Conservation (phyloP, 2,888 invertebrate genomes). For the Patella depressa region DNA sequence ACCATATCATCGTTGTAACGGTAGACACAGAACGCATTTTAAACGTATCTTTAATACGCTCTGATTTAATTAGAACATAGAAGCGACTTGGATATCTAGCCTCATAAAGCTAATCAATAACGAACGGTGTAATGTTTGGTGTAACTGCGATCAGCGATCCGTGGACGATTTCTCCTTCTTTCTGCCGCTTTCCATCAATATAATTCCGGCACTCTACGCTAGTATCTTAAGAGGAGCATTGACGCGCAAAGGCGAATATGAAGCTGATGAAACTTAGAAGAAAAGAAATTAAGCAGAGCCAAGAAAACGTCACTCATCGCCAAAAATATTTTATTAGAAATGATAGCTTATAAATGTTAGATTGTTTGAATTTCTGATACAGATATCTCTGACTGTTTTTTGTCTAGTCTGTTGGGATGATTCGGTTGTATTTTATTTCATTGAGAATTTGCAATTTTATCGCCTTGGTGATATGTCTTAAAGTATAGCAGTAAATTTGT, state of each 20-base stretch:
- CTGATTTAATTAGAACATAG: neutral
- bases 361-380: neutral
- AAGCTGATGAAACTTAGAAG: neutral
- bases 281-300: conserved; percentile 1
- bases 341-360: conserved; percentile 13
- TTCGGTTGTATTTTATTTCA: no score
- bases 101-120: conserved; percentile 9
- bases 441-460: no score
- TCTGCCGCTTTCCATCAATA: conserved; percentile 2
- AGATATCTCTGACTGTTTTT: no score
- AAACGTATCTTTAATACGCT: neutral
- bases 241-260: conserved; percentile 7
- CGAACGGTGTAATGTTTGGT: neutral
- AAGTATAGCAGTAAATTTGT: no score
- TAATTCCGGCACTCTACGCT: neutral
- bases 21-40: conserved; percentile 10
- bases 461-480: no score
- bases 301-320: conserved; percentile 9
- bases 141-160: neutral
- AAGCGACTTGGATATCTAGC: neutral
- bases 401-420: no score
- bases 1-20: neutral
- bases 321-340: neutral
- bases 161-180: neutral
- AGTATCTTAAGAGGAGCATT: neutral